Base-by-base conservation (phyloP, 1,140 invertebrate genomes). In the Tyrophagus putrescentiae region DNA sequence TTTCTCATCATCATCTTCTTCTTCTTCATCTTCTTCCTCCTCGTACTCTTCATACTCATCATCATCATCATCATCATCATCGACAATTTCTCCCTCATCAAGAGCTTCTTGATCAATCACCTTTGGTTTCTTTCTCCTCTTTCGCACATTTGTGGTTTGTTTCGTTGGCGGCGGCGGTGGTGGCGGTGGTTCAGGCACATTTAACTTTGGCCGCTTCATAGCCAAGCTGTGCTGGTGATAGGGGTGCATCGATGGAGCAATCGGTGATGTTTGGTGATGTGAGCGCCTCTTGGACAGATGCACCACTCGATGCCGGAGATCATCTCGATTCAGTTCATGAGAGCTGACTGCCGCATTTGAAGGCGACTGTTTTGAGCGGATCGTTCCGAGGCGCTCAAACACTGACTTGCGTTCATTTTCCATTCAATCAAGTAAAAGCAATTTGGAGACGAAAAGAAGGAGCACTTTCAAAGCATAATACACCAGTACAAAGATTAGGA, bases 11-110 rank as follows among this genome's bases (percentile, higher is more conserved):
- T 7, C 7, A 13, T 48, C 45, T 7, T 48, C 7, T 54, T 54
- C 25, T 2, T 28, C 3, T 54, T 13, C 3, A 18, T 54, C 25
- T 2, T 28, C 3, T 54, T 13, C 3, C 21, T 54, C 25, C 39
- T 54, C 6, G n/a, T 27, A 54, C 9, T 27, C 4, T 27, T 27
- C 27, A n/a, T 54, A 3, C 11, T 54, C 52, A 29, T 54, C 52
- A 29, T 54, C 52, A 21, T 53, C 7, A 21, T 53, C 50, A 53
- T 53, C 50, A 31, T 54, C 52, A 31, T 54, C 52, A 16, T 54
- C 52, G 11, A 54, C 52, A 54, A 54, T 54, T 54, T 54, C 52
- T 9, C 52, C 52, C 27, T 54, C 52, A 54, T 54, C 52, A 28
- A 54, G 28, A 31, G 7, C 25, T 33, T 54, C 7, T 9, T 31